Base-by-base conservation (phyloP, 2,888 invertebrate genomes). In the Cantharis rufa region DNA sequence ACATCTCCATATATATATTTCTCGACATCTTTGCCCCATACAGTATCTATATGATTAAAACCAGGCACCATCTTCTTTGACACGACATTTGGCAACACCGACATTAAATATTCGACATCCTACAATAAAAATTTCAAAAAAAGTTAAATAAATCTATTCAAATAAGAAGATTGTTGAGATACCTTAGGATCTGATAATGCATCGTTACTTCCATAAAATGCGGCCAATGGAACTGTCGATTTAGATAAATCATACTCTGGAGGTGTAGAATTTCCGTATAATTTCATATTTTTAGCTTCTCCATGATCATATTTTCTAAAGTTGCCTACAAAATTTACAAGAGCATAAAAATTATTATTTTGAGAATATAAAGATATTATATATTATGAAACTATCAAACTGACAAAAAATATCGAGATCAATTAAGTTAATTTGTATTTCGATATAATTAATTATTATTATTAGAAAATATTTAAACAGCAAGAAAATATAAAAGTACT, bases 291-390 rank as follows among this genome's bases (percentile, higher is more conserved):
- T 9, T 21, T 9, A 21, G 3, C n/a, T 9, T 9, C 9, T 66
- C 64, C 64, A 21, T 66, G 18, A 21, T 66, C 21, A 24, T 21
- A 66, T n/a, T 62, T 64, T 62, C 62, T 68, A 18, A 73, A 76
- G 16, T 7, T 21, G 7, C 62, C 73, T 73, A 32, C 10, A 62
- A 72, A 48, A 4, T 21, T 18, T 7, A 15, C n/a, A 48, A 9
- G 13, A 32, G 2, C 3, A 13, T 28, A 13, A 11, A 69, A 69
- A 13, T 61, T 15, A 15, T 10, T 11, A 27, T 10, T 27, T 9
- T 27, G 18, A 18, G 1, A 10, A 27, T 27, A 10, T 10, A 27
- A 27, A 27, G 10, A 10, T 28, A 27, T 2, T 10, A 9, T 27
- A 10, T 28, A 27, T 2, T 10, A 9, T 9, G 4, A 28, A 11